Evolutionary conservation across 2,113 vertebrate species (phyloP).

Genomic region (Amphilophus citrinellus): DNA sequence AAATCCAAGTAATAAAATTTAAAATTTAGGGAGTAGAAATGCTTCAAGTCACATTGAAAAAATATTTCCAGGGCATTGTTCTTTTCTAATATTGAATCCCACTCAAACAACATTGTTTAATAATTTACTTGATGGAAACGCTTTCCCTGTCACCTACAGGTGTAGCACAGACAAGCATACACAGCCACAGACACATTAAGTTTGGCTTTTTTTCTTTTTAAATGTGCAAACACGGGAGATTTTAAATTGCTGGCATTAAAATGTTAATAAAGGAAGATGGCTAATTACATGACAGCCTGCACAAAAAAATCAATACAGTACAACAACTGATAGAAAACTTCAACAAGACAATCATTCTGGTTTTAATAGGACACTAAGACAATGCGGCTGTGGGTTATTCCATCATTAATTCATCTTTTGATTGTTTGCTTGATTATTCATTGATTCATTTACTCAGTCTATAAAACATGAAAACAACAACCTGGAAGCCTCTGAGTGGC

Average conservation of each 20-base stretch:
- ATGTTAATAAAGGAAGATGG: not conserved
- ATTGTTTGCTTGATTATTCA: not conserved
- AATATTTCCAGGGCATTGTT: not conserved
- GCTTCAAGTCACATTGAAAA: not conserved
- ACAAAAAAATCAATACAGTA: not conserved
- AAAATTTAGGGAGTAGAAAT: not conserved
- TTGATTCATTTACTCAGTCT: not conserved
- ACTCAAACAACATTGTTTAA: conserved; percentile 1
- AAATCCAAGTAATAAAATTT: not conserved
- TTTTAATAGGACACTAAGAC: not conserved
- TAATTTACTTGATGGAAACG: not conserved
- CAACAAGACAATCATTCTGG: not conserved
- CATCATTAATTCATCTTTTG: not conserved
- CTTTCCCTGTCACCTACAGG: conserved; percentile 37
- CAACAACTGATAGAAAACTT: not conserved
- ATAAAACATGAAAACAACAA: not conserved
- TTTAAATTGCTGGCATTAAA: not conserved
- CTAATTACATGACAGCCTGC: not conserved
- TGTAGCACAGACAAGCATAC: not conserved
- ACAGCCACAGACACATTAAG: not conserved
- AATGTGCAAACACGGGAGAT: not conserved
- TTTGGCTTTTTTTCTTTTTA: not conserved
- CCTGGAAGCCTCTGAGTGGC: not conserved
- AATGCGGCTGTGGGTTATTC: not conserved
- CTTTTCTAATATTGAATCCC: not conserved